Conservation (phyloP, 2,113 vertebrate genomes). For the Coptodon rendalli region DNA sequence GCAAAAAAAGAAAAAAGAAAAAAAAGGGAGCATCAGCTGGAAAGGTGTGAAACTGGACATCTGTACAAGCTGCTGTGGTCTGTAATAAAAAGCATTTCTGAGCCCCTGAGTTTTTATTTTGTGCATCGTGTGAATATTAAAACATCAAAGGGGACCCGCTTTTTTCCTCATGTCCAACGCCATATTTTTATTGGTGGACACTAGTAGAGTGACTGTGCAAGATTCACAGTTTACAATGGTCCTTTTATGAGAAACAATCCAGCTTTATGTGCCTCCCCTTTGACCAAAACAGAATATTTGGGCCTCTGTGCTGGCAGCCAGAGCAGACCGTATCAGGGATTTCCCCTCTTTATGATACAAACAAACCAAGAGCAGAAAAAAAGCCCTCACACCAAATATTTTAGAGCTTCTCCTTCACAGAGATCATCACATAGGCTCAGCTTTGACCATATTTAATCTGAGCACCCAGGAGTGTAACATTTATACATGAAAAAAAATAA, state of each 20-base stretch:
- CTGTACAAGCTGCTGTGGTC: neutral
- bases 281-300: neutral
- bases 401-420: neutral
- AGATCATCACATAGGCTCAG: neutral
- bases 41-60: neutral
- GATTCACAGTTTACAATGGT: neutral
- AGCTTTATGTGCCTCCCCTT: accelerated
- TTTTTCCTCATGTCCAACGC: neutral
- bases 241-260: neutral
- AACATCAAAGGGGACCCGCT: neutral
- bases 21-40: accelerated
- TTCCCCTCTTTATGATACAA: neutral
- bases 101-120: neutral
- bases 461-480: neutral
- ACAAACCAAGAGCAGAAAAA: neutral
- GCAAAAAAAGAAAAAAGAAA: neutral
- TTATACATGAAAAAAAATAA: neutral
- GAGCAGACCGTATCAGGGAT: neutral
- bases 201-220: neutral
- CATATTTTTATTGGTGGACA: neutral
- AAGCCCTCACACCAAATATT: neutral
- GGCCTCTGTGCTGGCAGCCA: neutral
- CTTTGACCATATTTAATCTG: neutral
- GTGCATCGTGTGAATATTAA: neutral
- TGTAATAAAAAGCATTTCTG: neutral